Base-by-base conservation (phyloP, 2,113 vertebrate genomes). In the Entomyzon cyanotis region DNA sequence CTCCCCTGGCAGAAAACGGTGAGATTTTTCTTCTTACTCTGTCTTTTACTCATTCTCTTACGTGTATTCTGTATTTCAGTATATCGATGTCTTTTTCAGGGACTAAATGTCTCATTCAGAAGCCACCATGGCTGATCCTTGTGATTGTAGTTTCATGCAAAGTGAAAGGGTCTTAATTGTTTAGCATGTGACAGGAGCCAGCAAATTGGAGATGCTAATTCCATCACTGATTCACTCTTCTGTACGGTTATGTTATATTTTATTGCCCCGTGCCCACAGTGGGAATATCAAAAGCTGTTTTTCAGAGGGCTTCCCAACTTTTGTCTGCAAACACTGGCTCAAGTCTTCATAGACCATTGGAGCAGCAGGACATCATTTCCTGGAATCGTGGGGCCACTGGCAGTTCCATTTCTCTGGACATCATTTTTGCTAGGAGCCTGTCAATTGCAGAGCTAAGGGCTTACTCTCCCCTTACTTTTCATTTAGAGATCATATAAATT, bases 1-100 rank as follows among this genome's bases (percentile, higher is more conserved):
- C 99, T 97, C 99, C 99, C 13, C 96, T 99, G 27, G 99, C 99
- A 97, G 99, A 99, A 97, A 99, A 99, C 35, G 99, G 99, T 99
- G 97, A 98, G 98, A 92, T 30, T 50, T 80, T 59, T 50, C 80
- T 44, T 44, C 58, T 82, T 60, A 27, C 8, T 7, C 30, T 49
- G 4, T 52, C 41, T 85, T 89, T 55, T 24, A 50, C 56, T 52
- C 28, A 13, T 84, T 68, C 50, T 74, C 25, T 73, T 56, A 14
- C 30, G 39, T 53, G 22, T 60, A 42, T 42, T 73, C 52, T 87
- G 31, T 52, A 39, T 53, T 82, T 56, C 78, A 20, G 11, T 46
- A 23, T 53, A 49, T 60, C 3, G 0, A 30, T 83, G 59, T 84
- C 39, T 58, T 77, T 74, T 81, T 83, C 28, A 75, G 50, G 33